A percentile compares a stretch with the other conserved stretches of the same genome.
These are phyloP conservation scores for Aphis gossypii DNA, from an alignment of 1,140 invertebrate genomes.

Conservation along the genomic window DNA sequence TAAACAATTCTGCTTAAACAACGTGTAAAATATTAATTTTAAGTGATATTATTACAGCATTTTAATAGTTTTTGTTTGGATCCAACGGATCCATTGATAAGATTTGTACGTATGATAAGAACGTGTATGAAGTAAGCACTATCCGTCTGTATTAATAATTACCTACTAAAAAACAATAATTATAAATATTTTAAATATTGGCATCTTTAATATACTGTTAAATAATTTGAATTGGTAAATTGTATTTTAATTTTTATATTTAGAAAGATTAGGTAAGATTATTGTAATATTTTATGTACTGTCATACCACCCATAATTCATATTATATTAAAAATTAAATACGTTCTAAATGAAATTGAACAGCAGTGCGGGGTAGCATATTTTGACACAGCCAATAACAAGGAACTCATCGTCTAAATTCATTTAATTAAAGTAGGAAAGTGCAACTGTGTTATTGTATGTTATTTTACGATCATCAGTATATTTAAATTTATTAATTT, in stretches of 20 bases:
- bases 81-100: no score
- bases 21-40: no score
- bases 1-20: no score
- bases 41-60: no score
- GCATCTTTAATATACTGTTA: not conserved
- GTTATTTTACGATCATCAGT: not conserved
- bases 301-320: not conserved
- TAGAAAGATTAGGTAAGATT: not conserved
- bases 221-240: not conserved
- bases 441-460: not conserved
- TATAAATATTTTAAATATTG: not conserved
- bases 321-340: not conserved
- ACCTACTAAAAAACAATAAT: not conserved
- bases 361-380: no score
- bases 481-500: not conserved
- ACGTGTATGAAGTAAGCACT: no score
- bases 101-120: no score
- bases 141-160: not conserved
- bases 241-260: not conserved
- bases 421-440: not conserved
- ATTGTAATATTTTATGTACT: not conserved
- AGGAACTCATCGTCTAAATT: not conserved
- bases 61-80: no score
- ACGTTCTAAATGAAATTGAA: no score
- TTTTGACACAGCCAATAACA: not conserved